phyloP scores from a whole-genome alignment of 2,888 invertebrate species.

The Leucophenga montana region DNA sequence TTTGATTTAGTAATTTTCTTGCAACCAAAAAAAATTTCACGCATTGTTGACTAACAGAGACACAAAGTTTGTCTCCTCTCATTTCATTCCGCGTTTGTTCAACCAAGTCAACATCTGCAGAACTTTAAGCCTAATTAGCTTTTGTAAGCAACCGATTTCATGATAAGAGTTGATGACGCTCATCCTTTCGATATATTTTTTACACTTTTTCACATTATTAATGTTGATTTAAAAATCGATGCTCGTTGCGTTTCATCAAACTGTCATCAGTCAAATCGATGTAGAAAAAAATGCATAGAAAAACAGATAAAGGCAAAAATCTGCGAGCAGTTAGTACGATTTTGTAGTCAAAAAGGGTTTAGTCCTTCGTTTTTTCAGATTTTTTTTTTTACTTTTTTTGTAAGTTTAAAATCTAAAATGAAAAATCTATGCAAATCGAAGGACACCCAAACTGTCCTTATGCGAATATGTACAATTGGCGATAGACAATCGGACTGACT shows the following conservation, averaged over 20 bases:
- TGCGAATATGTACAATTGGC: slow-evolving; percentile 24
- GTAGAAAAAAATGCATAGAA: slow-evolving; percentile 5
- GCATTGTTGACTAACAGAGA: slow-evolving; percentile 55
- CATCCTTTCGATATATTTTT: neutral
- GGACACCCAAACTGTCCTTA: neutral
- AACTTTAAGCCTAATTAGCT: slow-evolving; percentile 62
- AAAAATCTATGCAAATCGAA: slow-evolving; percentile 67
- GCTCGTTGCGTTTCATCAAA: slow-evolving; percentile 55
- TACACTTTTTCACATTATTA: slow-evolving; percentile 14
- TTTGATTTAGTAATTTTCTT: neutral
- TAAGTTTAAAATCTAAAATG: slow-evolving; percentile 60
- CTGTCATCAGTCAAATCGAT: slow-evolving; percentile 55
- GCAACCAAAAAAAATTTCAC: slow-evolving; percentile 44
- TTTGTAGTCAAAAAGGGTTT: slow-evolving; percentile 11
- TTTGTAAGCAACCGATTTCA: slow-evolving; percentile 29
- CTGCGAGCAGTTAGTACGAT: neutral
- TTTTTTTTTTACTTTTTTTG: slow-evolving; percentile 27
- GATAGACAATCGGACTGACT: slow-evolving; percentile 27
- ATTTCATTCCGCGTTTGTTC: neutral
- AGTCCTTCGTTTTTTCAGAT: slow-evolving; percentile 39
- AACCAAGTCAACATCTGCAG: neutral
- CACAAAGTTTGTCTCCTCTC: too few species aligned
- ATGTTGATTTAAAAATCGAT: slow-evolving; percentile 64
- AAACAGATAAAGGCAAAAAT: neutral
- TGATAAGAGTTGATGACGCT: slow-evolving; percentile 6